A percentile compares a stretch with the other conserved stretches of the same genome.
These are phyloP conservation scores for Halichoerus grypus DNA, from an alignment of 2,113 vertebrate species.

Conservation along the genomic window DNA sequence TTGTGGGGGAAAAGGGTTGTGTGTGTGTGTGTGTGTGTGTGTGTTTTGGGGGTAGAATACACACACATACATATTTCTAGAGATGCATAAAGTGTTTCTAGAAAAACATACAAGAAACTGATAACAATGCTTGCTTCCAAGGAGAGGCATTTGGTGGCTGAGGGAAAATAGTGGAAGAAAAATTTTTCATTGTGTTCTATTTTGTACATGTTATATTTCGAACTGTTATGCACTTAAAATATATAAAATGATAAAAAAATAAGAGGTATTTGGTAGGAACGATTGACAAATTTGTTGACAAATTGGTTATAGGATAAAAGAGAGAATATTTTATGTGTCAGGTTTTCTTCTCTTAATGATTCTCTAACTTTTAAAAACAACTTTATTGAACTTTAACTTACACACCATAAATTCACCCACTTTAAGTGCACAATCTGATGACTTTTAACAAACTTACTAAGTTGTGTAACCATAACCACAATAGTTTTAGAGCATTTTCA, in stretches of 20 bases:
- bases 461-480: not conserved
- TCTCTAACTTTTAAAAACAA: not conserved
- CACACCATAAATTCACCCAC: not conserved
- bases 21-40: not conserved
- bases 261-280: not conserved
- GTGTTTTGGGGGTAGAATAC: not conserved
- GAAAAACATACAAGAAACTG: not conserved
- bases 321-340: not conserved
- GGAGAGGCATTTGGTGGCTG: not conserved
- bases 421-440: not conserved
- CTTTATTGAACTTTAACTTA: not conserved
- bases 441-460: not conserved
- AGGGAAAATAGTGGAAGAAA: not conserved
- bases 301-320: not conserved
- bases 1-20: not conserved
- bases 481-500: not conserved
- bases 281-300: not conserved
- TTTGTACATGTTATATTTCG: conserved; percentile 40
- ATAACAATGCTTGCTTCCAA: not conserved
- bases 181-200: not conserved
- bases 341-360: conserved; percentile 10
- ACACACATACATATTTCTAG: not conserved
- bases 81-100: not conserved
- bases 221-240: conserved; percentile 13
- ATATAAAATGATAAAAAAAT: not conserved